Evolutionary conservation across 1,140 invertebrate genomes (phyloP).

Genomic region (Ectropis grisescens): DNA sequence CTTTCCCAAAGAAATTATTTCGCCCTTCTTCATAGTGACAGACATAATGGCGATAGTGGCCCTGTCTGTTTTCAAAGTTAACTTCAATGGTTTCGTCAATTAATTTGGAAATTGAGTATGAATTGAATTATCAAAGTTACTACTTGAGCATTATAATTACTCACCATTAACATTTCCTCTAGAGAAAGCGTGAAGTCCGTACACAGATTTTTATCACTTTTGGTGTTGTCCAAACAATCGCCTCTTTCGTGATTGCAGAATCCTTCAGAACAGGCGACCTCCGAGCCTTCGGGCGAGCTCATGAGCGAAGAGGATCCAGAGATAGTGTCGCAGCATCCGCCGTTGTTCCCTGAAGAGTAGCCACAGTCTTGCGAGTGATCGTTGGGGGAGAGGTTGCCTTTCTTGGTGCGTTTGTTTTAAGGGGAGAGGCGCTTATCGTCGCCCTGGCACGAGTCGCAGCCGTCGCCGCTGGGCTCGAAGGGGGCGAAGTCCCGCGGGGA

Average conservation of each 20-base stretch:
- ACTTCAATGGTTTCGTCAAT: too few relatives aligned
- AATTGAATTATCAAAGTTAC: too few relatives aligned
- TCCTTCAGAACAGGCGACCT: conserved; percentile 86
- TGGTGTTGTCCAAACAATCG: conserved; percentile 64
- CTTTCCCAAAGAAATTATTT: too few relatives aligned
- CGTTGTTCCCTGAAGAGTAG: conserved; percentile 84
- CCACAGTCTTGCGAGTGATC: conserved; percentile 87
- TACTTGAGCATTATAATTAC: too few relatives aligned
- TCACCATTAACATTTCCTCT: conserved; percentile 80
- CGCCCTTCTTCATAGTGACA: too few relatives aligned
- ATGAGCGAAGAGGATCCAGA: conserved; percentile 78
- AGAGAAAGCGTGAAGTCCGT: conserved; percentile 71
- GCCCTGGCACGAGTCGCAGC: conserved; percentile 47
- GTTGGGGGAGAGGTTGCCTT: conserved; percentile 72
- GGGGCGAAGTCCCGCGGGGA: conserved; percentile 39
- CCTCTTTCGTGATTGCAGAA: conserved; percentile 82
- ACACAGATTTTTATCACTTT: conserved; percentile 56
- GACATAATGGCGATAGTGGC: too few relatives aligned
- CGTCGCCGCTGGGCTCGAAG: conserved; percentile 36
- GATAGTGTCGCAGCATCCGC: conserved; percentile 74
- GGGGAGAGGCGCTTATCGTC: conserved; percentile 36
- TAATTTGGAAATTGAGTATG: too few relatives aligned
- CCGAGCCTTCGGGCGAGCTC: conserved; percentile 86
- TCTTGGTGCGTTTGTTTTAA: conserved; percentile 43
- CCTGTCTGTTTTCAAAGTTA: too few relatives aligned